These are phyloP conservation scores for Trachymyrmex cornetzi DNA, from an alignment of 1,140 invertebrate species.

Conservation along the genomic window DNA sequence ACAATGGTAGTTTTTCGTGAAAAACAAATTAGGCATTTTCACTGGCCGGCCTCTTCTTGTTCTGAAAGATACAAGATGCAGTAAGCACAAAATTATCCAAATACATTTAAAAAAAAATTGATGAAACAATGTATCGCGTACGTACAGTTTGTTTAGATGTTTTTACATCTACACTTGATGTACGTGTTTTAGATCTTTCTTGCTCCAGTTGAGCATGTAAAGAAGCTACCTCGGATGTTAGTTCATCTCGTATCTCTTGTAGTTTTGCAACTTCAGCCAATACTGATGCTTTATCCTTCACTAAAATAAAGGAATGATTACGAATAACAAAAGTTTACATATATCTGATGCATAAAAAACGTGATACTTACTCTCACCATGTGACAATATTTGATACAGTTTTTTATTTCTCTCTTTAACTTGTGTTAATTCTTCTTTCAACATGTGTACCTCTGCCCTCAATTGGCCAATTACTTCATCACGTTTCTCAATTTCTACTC, in stretches of 20 bases:
- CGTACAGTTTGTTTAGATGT: constrained; percentile 83
- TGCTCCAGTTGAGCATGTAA: constrained; percentile 92
- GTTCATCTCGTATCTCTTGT: constrained; percentile 90
- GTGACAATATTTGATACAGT: constrained; percentile 91
- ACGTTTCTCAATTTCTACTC: constrained; percentile 90
- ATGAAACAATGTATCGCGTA: not conserved
- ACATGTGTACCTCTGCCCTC: constrained; percentile 88
- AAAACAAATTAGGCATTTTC: constrained; percentile 81
- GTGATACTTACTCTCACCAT: constrained; percentile 91
- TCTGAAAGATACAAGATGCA: constrained; percentile 76
- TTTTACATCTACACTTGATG: constrained; percentile 88
- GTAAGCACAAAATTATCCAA: not conserved
- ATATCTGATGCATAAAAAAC: not conserved
- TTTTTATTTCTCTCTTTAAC: constrained; percentile 93
- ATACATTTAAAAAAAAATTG: not conserved
- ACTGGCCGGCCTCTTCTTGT: constrained; percentile 82
- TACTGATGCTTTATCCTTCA: constrained; percentile 93
- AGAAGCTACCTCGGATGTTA: constrained; percentile 90
- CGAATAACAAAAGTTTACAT: not conserved
- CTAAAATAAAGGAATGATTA: constrained; percentile 83
- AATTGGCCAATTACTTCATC: constrained; percentile 89
- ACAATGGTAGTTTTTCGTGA: constrained; percentile 74
- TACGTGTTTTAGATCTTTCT: constrained; percentile 91
- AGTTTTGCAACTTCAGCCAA: constrained; percentile 92
- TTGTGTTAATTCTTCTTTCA: constrained; percentile 90